phyloP scores from a whole-genome alignment of 2,113 vertebrate species.

The Cinclus cinclus region DNA sequence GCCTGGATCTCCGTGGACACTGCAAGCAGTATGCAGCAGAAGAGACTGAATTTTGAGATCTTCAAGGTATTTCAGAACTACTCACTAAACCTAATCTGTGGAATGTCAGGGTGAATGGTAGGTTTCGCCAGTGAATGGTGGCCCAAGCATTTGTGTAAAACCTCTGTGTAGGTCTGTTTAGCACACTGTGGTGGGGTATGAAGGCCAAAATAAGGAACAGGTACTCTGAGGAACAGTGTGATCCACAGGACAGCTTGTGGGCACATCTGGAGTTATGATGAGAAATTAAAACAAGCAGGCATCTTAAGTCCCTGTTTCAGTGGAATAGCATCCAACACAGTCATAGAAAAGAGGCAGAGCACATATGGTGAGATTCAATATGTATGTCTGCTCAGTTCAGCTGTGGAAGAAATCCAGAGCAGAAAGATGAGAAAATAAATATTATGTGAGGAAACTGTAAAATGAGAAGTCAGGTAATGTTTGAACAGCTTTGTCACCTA shows the following conservation, averaged over 20 bases:
- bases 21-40: background rate
- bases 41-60: background rate
- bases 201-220: background rate
- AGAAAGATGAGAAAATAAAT: background rate
- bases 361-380: background rate
- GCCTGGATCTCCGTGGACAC: background rate
- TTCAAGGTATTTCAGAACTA: background rate
- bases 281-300: background rate
- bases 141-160: background rate
- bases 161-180: background rate
- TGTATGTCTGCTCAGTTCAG: background rate
- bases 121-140: background rate
- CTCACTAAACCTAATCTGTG: background rate
- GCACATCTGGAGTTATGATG: background rate
- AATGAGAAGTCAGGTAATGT: background rate
- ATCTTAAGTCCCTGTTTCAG: background rate
- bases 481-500: background rate
- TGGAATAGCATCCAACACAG: background rate
- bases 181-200: background rate
- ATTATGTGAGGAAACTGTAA: background rate
- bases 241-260: background rate
- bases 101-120: fast-evolving
- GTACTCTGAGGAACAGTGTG: background rate
- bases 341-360: background rate
- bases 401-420: background rate